These are phyloP conservation scores for Pocillopora grandis DNA, from an alignment of 92 coral and sea anemone genomes.

Conservation along the genomic window DNA sequence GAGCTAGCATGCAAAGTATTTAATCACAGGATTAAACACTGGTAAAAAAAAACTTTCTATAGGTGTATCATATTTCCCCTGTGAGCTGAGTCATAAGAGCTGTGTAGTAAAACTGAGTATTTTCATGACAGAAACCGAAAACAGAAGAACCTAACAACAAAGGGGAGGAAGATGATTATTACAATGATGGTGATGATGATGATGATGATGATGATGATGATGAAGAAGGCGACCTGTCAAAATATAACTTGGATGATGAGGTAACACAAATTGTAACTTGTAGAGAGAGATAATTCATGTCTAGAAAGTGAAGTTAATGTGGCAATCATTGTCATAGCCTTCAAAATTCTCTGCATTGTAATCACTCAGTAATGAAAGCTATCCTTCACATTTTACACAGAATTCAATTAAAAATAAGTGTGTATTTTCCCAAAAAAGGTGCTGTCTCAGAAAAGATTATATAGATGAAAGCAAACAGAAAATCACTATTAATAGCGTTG, in stretches of 20 bases:
- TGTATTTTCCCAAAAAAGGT: too few relatives aligned
- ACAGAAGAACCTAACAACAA: conserved; percentile 21
- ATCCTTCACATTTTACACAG: too few relatives aligned
- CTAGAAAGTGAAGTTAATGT: background rate
- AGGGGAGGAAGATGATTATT: conserved; percentile 44
- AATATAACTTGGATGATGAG: conserved; percentile 91
- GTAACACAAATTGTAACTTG: conserved; percentile 16
- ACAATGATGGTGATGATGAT: conserved; percentile 52
- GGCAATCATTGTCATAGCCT: too few relatives aligned
- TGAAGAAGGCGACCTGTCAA: conserved; percentile 89
- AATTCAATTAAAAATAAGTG: too few relatives aligned
- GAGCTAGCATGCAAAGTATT: background rate
- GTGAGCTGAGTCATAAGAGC: too few relatives aligned
- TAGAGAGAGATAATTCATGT: too few relatives aligned
- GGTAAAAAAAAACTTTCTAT: background rate
- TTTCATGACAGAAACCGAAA: conserved; percentile 35
- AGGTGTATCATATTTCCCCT: background rate
- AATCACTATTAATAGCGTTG: too few relatives aligned
- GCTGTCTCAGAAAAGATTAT: too few relatives aligned
- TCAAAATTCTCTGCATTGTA: too few relatives aligned
- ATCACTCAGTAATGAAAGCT: too few relatives aligned
- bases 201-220: conserved; percentile 80
- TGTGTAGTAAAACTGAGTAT: background rate
- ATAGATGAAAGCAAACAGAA: too few relatives aligned
- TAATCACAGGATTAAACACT: background rate